Evolutionary conservation across 2,888 invertebrate genomes (phyloP).

Genomic region (Lithophane leautieri): DNA sequence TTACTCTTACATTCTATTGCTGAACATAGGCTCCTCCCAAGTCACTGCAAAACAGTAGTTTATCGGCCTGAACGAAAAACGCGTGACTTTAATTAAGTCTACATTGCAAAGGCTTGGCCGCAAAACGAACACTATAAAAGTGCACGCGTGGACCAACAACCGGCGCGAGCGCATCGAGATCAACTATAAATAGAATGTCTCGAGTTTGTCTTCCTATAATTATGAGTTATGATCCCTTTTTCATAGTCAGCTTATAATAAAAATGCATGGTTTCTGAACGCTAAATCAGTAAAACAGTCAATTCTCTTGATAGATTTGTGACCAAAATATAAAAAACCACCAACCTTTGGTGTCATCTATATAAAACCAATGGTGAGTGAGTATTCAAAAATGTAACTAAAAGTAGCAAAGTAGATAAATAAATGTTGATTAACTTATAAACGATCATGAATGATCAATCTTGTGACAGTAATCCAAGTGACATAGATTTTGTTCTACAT

Average conservation of each 20-base stretch:
- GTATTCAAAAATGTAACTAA: background rate
- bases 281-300: background rate
- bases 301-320: background rate
- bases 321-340: background rate
- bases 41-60: background rate
- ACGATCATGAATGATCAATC: background rate
- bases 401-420: too few relatives aligned
- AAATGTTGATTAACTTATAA: background rate
- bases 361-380: background rate
- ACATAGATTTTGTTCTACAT: background rate
- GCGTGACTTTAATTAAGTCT: conserved; percentile 47
- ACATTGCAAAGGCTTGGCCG: conserved; percentile 38
- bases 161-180: conserved; percentile 41
- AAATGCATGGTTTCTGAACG: conserved; percentile 5
- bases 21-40: background rate
- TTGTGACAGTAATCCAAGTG: background rate
- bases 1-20: background rate
- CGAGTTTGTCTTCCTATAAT: conserved; percentile 52
- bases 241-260: conserved; percentile 13
- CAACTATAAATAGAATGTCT: conserved; percentile 55
- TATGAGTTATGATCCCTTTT: conserved; percentile 40
- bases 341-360: background rate
- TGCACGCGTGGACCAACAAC: conserved; percentile 37
- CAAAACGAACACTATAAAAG: conserved; percentile 48
- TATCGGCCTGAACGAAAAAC: conserved; percentile 11